These are phyloP conservation scores for Triplophysa yarkandensis DNA, from an alignment of 2,797 vertebrate genomes.

Conservation along the genomic window DNA sequence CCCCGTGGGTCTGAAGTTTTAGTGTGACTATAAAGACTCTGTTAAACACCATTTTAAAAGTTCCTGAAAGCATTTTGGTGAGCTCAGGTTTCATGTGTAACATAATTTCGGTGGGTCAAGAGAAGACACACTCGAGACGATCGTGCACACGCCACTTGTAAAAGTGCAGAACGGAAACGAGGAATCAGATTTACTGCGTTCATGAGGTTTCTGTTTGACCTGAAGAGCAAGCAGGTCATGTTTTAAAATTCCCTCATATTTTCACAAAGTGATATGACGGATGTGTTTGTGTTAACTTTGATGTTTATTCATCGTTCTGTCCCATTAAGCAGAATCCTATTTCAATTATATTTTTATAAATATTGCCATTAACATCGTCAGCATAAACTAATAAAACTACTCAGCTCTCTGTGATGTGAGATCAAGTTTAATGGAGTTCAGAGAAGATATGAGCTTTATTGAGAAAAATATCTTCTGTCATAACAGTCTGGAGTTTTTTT, in stretches of 20 bases:
- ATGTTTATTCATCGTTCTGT: no score
- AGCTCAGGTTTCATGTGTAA: constrained; percentile 75
- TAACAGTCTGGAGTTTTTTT: constrained; percentile 50
- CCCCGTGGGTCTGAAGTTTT: constrained; percentile 67
- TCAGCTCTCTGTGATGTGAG: constrained; percentile 60
- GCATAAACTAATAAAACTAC: no score
- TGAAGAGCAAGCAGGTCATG: constrained; percentile 29
- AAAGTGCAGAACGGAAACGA: constrained; percentile 64
- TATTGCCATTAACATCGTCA: no score
- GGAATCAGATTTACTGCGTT: constrained; percentile 79
- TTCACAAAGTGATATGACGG: neutral
- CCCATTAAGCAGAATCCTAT: no score
- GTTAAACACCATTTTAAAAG: constrained; percentile 80
- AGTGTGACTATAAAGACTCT: constrained; percentile 77
- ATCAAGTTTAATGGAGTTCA: constrained; percentile 68
- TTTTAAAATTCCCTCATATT: constrained; percentile 3
- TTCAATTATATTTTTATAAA: no score
- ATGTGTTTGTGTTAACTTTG: neutral
- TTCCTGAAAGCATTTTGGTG: constrained; percentile 80
- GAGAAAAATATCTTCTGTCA: constrained; percentile 59
- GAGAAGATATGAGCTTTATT: constrained; percentile 60
- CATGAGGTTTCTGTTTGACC: constrained; percentile 66
- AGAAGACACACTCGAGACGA: constrained; percentile 62
- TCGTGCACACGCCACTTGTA: constrained; percentile 67
- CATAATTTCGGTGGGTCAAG: constrained; percentile 70